Evolutionary conservation across 2,797 vertebrate genomes (phyloP), one percentile per base, ranked within the genome.

Genomic region (Neosalanx taihuensis): DNA sequence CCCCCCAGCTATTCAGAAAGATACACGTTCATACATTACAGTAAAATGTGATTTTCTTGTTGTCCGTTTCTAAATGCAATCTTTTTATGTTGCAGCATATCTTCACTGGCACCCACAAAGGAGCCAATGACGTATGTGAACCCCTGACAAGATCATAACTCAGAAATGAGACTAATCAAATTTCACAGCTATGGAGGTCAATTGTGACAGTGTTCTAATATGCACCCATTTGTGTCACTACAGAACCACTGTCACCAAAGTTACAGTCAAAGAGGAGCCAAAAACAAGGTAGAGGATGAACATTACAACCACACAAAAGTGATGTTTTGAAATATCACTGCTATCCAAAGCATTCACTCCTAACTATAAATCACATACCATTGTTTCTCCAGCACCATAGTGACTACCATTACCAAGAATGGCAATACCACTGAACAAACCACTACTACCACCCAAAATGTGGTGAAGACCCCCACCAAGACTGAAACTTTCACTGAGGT

Each of bases 371-470:
- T 0, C 41, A 77, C 15, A 0, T 60, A 1, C 49, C 29, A 17
- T 46, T 73, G 41, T 26, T 72, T 57, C 61, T 86, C 72, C 26
- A 93, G 92, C 72, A 77, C 79, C 64, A 81, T 76, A 71, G 86
- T 85, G 33, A 86, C 85, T 1, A 80, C 72, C 2, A 13, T 83
- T 67, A 81, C 74, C 69, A 86, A 82, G 30, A 61, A 88, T 10
- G 88, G 86, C 4, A 79, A 76, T 70, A 87, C 81, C 58, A 89
- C 89, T 0, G 87, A 91, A 60, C 89, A 88, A 41, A 91, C 83
- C 35, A 66, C 62, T 79, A 83, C 72, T 76, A 86, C 83, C 78
- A 77, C 73, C 46, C 66, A 81, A 73, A 81, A 12, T 20, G 7
- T 84, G 67, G 46, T 72, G 12, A 89, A 81, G 79, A 70, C 84